phyloP scores from a whole-genome alignment of 2,113 vertebrate genomes.

The Sminthopsis crassicaudata region DNA sequence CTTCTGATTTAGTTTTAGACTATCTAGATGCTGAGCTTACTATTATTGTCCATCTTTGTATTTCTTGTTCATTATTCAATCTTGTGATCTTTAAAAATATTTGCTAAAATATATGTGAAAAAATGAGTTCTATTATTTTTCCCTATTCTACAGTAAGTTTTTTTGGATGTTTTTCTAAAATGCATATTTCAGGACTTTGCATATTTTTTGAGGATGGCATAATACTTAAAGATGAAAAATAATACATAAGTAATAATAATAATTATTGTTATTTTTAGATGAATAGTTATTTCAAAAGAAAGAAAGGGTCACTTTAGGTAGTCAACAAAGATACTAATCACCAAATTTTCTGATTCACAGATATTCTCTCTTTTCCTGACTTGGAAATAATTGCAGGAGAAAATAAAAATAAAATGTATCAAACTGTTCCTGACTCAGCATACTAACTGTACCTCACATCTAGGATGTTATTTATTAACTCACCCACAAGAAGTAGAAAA shows the following conservation, averaged over 20 bases:
- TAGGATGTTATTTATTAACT: conserved; percentile 18
- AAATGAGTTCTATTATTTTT: neutral
- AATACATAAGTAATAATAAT: conserved; percentile 9
- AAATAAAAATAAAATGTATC: conserved; percentile 7
- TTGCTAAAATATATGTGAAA: neutral
- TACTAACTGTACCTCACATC: neutral
- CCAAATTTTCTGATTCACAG: neutral
- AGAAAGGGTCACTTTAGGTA: neutral
- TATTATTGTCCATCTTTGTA: neutral
- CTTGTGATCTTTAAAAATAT: neutral
- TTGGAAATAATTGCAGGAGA: neutral
- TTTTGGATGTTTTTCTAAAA: neutral
- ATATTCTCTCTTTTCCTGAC: neutral
- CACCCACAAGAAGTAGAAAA: conserved; percentile 13
- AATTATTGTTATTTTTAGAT: conserved; percentile 1
- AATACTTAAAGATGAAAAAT: neutral
- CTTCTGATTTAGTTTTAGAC: neutral
- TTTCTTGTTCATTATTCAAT: neutral
- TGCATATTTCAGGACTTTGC: neutral
- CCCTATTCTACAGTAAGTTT: neutral
- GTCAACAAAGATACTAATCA: neutral
- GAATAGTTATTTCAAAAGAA: neutral
- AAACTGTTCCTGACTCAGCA: neutral
- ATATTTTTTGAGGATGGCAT: neutral
- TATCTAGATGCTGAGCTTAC: neutral